A percentile compares a stretch with the other conserved stretches of the same genome.
phyloP scores from a whole-genome alignment of 2,113 vertebrate species.

The Clupea harengus region DNA sequence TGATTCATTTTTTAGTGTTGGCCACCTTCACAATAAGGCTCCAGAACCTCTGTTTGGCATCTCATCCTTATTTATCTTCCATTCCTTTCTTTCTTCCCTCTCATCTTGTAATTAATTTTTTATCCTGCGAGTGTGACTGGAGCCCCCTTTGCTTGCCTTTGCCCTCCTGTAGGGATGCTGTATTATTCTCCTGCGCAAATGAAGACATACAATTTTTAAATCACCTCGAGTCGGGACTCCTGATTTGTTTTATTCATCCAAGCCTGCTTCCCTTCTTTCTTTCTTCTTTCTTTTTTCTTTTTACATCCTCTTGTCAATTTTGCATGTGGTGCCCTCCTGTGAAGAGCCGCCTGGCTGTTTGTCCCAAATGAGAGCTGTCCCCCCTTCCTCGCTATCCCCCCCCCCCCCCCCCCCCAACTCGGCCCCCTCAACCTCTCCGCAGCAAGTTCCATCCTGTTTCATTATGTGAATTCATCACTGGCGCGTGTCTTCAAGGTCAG shows the following conservation, averaged over 20 bases:
- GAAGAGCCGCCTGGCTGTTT: constrained; percentile 38
- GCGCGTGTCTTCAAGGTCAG: constrained; percentile 62
- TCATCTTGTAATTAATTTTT: constrained; percentile 60
- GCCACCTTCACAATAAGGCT: constrained; percentile 43
- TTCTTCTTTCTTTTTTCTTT: constrained; percentile 46
- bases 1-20: constrained; percentile 48
- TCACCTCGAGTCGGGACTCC: constrained; percentile 62
- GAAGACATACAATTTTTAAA: constrained; percentile 73
- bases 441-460: constrained; percentile 45
- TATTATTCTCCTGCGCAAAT: constrained; percentile 69
- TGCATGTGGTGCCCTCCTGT: constrained; percentile 56
- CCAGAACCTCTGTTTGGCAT: constrained; percentile 44
- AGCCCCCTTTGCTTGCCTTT: constrained; percentile 40
- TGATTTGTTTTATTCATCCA: constrained; percentile 74
- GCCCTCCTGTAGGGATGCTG: constrained; percentile 51
- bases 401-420: constrained; percentile 33
- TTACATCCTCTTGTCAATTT: constrained; percentile 69
- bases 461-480: constrained; percentile 47
- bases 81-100: constrained; percentile 43
- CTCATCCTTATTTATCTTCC: constrained; percentile 54
- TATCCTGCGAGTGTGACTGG: constrained; percentile 51
- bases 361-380: constrained; percentile 43
- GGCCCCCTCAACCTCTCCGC: constrained; percentile 14
- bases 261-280: constrained; percentile 8
- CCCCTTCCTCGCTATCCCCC: constrained; percentile 48